A percentile compares a stretch with the other conserved stretches of the same genome.
Conservation (phyloP, 1,140 invertebrate genomes). For the Steinernema feltiae region DNA sequence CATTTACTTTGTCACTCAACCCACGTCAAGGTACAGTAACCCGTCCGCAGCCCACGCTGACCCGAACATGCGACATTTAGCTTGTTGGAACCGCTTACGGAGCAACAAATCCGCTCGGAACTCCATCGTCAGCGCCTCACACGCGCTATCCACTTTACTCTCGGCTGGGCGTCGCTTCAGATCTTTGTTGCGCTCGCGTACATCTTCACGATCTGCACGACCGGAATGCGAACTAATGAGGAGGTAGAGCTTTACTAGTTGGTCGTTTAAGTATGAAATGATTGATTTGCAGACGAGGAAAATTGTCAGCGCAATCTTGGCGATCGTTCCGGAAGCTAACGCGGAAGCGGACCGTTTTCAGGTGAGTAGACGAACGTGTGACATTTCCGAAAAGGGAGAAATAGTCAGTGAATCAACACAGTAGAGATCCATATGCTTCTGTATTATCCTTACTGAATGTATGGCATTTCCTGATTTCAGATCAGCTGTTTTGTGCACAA, state of each 20-base stretch:
- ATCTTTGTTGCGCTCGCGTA: constrained; percentile 45
- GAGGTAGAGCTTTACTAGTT: too few species aligned
- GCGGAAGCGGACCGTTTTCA: constrained; percentile 49
- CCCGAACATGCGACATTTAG: constrained; percentile 28
- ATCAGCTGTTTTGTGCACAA: constrained; percentile 52
- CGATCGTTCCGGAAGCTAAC: constrained; percentile 46
- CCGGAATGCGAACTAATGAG: constrained; percentile 47
- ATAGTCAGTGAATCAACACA: too few species aligned
- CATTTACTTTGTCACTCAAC: constrained; percentile 49
- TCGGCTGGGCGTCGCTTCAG: constrained; percentile 46
- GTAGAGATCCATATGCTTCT: too few species aligned
- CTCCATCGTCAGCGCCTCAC: constrained; percentile 30
- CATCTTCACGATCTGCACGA: constrained; percentile 43
- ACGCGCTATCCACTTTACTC: constrained; percentile 36
- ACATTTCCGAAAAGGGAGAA: too few species aligned
- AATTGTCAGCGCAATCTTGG: constrained; percentile 46
- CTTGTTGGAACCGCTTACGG: constrained; percentile 44
- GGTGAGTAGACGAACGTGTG: too few species aligned
- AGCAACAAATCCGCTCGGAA: constrained; percentile 37
- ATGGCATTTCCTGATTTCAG: constrained; percentile 24
- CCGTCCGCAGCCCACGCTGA: too few species aligned
- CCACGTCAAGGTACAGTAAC: constrained; percentile 43
- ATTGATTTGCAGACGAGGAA: constrained; percentile 47
- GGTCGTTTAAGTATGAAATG: too few species aligned
- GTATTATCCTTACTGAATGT: not conserved